Base-by-base conservation (phyloP, 2,797 vertebrate species). In the Pangasius sanitwongsei region DNA sequence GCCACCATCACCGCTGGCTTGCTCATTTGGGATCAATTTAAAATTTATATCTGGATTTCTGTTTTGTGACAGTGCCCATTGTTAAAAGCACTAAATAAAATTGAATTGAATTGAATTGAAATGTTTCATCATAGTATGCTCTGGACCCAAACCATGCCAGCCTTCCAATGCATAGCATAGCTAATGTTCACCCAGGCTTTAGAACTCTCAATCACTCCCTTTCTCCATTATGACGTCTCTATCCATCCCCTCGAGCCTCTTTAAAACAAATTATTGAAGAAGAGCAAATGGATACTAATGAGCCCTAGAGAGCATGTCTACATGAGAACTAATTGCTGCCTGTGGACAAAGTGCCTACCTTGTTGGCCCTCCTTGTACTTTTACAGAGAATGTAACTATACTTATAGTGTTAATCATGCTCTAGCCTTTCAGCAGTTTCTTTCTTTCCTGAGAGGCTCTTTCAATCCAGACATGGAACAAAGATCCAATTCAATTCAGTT, bases 241-340 rank as follows among this genome's bases (percentile, higher is more conserved):
- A 28, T 83, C 34, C 31, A 63, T 28, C 23, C 78, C 91, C 90
- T 82, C 81, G 88, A 89, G 90, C 86, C 78, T 88, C 81, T 90
- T 93, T 92, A 87, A 87, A 89, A 55, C 74, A 85, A 88, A 91
- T 88, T 90, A 88, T 82, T 89, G 90, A 92, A 83, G 89, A 87
- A 89, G 89, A 90, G 83, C 86, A 94, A 94, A 94, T 88, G 87
- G 82, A 93, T 94, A 90, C 77, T 93, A 93, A 94, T 93, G 86
- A 90, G 91, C 83, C 48, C 82, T 41, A 34, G 12, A 86, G 75
- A 84, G 80, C 90, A 91, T 92, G 86, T 89, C 74, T 59, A 86
- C 86, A 84, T 87, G 87, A 86, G 72, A 86, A 81, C 61, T 83
- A 89, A 87, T 90, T 92, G 87, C 90, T 87, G 81, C 59, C 59